phyloP scores from a whole-genome alignment of 2,888 invertebrate species.

The Synanthedon andrenaeformis region DNA sequence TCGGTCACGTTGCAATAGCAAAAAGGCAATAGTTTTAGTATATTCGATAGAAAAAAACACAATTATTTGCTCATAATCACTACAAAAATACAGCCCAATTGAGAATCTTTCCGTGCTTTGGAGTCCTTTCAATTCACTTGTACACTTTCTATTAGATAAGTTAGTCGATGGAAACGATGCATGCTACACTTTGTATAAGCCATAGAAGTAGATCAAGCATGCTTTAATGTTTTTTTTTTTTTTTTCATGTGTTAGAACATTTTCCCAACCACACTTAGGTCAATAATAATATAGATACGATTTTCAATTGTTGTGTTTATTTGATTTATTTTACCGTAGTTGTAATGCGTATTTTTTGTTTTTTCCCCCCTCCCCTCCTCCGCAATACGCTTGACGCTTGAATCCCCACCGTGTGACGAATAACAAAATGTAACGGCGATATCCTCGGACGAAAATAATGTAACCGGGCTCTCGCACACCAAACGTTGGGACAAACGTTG shows the following conservation, averaged over 20 bases:
- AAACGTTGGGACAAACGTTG: conserved; percentile 12
- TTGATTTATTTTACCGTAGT: conserved; percentile 59
- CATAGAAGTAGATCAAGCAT: conserved; percentile 59
- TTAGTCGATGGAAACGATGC: conserved; percentile 26
- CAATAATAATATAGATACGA: background rate
- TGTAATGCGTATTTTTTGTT: conserved; percentile 70
- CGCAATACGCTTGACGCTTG: conserved; percentile 69
- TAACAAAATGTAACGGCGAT: conserved; percentile 25
- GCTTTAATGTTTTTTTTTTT: conserved; percentile 19
- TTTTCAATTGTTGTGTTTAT: conserved; percentile 16
- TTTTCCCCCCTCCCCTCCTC: conserved; percentile 53
- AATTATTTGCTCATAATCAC: no score
- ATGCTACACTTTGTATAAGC: conserved; percentile 36
- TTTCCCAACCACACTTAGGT: conserved; percentile 58
- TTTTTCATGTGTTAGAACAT: conserved; percentile 53
- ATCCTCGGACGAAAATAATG: background rate
- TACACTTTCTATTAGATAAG: conserved; percentile 12
- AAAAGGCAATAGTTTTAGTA: no score
- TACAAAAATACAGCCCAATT: no score
- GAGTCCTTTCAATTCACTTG: conserved; percentile 21
- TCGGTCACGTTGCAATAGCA: no score
- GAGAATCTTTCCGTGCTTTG: no score
- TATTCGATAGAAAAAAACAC: no score
- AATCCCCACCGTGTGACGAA: conserved; percentile 58
- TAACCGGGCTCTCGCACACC: background rate